A percentile compares a stretch with the other conserved stretches of the same genome.
Conservation (phyloP, 1,140 invertebrate species). For the Arctopsyche grandis region DNA sequence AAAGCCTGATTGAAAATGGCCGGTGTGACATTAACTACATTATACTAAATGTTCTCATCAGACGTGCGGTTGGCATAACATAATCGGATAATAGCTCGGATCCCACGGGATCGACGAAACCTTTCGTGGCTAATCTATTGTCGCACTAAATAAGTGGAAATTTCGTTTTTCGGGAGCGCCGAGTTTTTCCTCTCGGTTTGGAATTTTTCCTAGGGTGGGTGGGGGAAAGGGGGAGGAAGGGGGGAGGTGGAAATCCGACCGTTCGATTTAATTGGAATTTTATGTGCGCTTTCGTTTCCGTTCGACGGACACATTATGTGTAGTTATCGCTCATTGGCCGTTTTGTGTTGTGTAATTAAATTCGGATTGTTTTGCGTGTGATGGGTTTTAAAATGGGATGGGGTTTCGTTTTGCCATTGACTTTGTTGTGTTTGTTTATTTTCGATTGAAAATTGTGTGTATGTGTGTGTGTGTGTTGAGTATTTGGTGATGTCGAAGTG, state of each 20-base stretch:
- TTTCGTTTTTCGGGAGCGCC: no score
- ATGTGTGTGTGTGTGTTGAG: no score
- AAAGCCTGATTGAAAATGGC: conserved; percentile 28
- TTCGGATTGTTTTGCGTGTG: background rate
- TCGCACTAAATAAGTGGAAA: background rate
- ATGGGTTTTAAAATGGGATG: background rate
- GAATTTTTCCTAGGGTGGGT: no score
- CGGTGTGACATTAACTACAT: conserved; percentile 30
- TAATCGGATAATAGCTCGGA: conserved; percentile 16
- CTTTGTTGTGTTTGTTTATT: background rate
- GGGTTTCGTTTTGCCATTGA: background rate
- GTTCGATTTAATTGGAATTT: background rate
- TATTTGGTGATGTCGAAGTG: no score
- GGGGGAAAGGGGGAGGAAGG: background rate
- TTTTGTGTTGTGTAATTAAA: background rate
- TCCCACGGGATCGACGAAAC: background rate
- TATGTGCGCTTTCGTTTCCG: background rate
- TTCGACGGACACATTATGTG: background rate
- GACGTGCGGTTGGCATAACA: background rate
- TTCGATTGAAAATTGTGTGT: no score
- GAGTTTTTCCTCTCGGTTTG: no score
- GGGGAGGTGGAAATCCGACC: background rate
- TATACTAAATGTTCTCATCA: conserved; percentile 27
- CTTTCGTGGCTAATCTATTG: conserved; percentile 9
- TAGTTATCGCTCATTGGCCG: background rate